phyloP scores from a whole-genome alignment of 2,113 vertebrate species.

The Cyprinodon variegatus region DNA sequence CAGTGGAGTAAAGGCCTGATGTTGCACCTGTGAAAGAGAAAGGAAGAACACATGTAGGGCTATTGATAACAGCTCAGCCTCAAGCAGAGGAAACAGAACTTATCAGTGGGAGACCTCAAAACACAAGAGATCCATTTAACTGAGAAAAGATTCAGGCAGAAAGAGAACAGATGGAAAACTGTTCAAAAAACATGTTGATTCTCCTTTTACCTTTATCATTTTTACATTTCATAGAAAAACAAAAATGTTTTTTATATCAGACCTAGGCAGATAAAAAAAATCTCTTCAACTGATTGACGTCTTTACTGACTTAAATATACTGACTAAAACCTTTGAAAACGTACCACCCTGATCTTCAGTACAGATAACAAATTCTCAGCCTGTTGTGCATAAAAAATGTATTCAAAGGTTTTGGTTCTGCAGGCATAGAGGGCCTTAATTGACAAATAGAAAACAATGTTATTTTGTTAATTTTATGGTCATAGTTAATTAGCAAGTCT shows the following conservation, averaged over 20 bases:
- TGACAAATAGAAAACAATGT: too few relatives aligned
- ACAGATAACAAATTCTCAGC: too few relatives aligned
- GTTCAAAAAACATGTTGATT: not conserved
- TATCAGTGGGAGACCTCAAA: not conserved
- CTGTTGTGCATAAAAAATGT: too few relatives aligned
- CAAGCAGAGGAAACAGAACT: not conserved
- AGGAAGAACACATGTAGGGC: conserved; percentile 10
- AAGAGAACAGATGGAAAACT: not conserved
- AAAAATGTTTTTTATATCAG: not conserved
- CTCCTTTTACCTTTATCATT: not conserved
- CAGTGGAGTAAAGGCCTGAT: not conserved
- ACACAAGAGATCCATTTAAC: conserved; percentile 13
- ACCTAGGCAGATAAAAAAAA: too few relatives aligned
- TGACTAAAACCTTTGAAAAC: too few relatives aligned
- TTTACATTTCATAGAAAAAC: not conserved
- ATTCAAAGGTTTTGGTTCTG: too few relatives aligned
- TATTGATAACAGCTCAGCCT: conserved; percentile 18
- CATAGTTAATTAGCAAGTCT: too few relatives aligned
- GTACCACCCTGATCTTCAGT: too few relatives aligned
- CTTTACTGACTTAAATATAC: too few relatives aligned
- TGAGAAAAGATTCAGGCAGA: not conserved
- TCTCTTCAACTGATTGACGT: too few relatives aligned
- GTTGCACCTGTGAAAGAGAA: conserved; percentile 1
- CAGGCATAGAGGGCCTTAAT: too few relatives aligned
- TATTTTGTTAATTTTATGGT: too few relatives aligned